Base-by-base conservation (phyloP, 2,797 vertebrate species). In the Myiotriccus ornatus region DNA sequence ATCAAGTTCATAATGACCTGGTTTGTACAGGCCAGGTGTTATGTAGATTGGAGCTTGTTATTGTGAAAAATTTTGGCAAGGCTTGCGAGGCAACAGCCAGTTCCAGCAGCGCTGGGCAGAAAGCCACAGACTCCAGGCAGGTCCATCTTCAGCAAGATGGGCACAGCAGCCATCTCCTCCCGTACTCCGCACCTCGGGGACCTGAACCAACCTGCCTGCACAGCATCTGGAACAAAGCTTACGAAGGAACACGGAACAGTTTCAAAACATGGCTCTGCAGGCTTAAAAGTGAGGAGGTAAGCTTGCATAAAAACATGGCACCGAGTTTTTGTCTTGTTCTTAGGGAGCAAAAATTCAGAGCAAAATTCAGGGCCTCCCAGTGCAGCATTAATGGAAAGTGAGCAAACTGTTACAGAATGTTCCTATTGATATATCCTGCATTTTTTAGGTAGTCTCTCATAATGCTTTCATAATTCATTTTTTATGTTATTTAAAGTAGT, bases 21-120 rank as follows among this genome's bases (percentile, higher is more conserved):
- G 97, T 97, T 97, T 98, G 96, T 97, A 97, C 97, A 97, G 97
- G 97, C 97, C 97, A 98, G 97, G 98, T 98, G 97, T 97, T 98
- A 97, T 96, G 97, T 97, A 98, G 97, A 98, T 97, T 97, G 96
- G 94, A 97, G 97, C 95, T 97, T 98, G 95, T 98, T 97, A 97
- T 97, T 97, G 97, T 97, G 96, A 93, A 96, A 96, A 97, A 95
- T 97, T 96, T 97, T 98, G 98, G 97, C 98, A 98, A 97, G 89
- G 93, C 92, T 93, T 49, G 57, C 49, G 34, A 93, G 90, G 81
- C 94, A 95, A 90, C 92, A 88, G 80, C 94, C 91, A 88, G 90
- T 89, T 97, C 96, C 96, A 97, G 94, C 94, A 96, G 95, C 89
- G 89, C 95, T 97, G 97, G 98, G 98, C 97, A 97, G 41, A 35